Evolutionary conservation across 53 echinoderm and acorn worm species (phyloP), one percentile per base, ranked within the genome.

Genomic region (Temnopleurus reevesii): DNA sequence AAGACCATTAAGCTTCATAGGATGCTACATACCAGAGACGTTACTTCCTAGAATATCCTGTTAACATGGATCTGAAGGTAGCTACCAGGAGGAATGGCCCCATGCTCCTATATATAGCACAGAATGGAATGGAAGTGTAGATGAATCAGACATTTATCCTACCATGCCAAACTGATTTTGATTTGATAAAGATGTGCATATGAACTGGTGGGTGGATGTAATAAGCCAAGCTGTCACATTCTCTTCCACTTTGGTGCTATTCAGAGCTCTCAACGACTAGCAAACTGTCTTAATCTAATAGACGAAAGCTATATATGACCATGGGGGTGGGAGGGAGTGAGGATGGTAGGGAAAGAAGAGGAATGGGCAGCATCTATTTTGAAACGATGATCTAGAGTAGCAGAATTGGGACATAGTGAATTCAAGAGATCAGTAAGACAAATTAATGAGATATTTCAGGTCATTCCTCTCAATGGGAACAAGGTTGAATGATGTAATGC

Each of bases 181-280:
- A 85, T 85, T 61, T 85, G 86, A 85, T 85, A 85, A 85, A 83
- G 83, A 83, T 83, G 55, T 47, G 83, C 34, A 30, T 53, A 83
- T 53, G 53, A 49, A 55, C 54, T 33, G 83, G 83, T 54, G 83
- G 86, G 86, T 35, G 86, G 86, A 41, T 53, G 46, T 85, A 60
- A 59, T 59, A 38, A 46, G 43, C 36, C 49, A 36, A 13, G 86
- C 61, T 85, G 86, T 85, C 86, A 85, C 44, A 85, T 28, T 85
- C 46, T 45, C 33, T 85, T 85, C 86, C 61, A 61, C 46, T 85
- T 60, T 85, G 55, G 29, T 31, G 54, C 54, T 83, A 53, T 36
- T 56, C 53, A 83, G 55, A 18, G 31, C 55, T 83, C 83, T 35
- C 55, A 83, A 53, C 83, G 21, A 83, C 49, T 23, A 51, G 28